phyloP scores from a whole-genome alignment of 1,140 invertebrate genomes.

The Drosophila chauvacae region DNA sequence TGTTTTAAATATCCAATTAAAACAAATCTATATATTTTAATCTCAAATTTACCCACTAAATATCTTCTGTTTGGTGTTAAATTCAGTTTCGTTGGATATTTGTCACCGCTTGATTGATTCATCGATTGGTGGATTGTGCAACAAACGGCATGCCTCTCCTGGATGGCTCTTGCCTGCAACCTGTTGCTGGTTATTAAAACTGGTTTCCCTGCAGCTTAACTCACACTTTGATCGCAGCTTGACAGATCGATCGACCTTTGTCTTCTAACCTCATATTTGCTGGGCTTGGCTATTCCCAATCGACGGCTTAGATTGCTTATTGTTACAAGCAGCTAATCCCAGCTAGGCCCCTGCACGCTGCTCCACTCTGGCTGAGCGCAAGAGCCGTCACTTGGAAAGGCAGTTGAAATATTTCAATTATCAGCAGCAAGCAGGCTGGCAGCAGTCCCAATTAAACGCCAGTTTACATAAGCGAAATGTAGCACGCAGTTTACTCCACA shows the following conservation, averaged over 20 bases:
- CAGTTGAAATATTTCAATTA: constrained; percentile 40
- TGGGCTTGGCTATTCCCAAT: neutral
- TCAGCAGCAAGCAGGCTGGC: constrained; percentile 22
- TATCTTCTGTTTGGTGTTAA: neutral
- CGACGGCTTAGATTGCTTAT: neutral
- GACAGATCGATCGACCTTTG: constrained; percentile 42
- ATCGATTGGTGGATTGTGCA: constrained; percentile 37
- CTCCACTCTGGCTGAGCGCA: neutral
- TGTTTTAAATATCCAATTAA: neutral
- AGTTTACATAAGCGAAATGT: constrained; percentile 55
- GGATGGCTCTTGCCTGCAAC: constrained; percentile 23
- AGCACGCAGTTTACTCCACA: constrained; percentile 74
- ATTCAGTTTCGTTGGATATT: constrained; percentile 2
- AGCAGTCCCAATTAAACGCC: constrained; percentile 53
- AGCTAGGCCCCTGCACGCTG: neutral
- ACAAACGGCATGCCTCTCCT: constrained; percentile 24
- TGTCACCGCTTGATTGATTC: constrained; percentile 36
- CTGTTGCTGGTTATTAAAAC: constrained; percentile 36
- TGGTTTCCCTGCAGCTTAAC: constrained; percentile 30
- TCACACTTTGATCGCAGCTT: constrained; percentile 39
- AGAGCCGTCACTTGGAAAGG: constrained; percentile 2
- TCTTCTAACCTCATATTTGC: constrained; percentile 4
- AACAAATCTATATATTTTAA: neutral
- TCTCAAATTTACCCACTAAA: too few species aligned
- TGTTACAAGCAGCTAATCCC: neutral